phyloP scores from a whole-genome alignment of 2,113 vertebrate genomes.

The Brienomyrus brachyistius region DNA sequence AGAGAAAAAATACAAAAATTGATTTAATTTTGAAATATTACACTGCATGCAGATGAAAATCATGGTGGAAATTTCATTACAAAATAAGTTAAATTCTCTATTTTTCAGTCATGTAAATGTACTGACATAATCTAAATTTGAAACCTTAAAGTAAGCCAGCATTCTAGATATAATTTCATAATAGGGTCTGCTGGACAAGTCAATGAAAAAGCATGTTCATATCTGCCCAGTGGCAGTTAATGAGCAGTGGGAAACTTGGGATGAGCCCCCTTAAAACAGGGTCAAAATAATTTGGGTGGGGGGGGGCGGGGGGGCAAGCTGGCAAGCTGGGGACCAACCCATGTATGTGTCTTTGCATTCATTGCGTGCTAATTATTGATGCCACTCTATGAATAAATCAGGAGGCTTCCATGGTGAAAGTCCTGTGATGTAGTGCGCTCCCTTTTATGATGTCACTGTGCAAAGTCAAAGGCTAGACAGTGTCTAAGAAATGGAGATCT shows the following conservation, averaged over 20 bases:
- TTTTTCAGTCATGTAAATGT: background rate
- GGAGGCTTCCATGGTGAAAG: background rate
- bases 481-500: background rate
- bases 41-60: background rate
- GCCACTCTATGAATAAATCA: background rate
- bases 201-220: background rate
- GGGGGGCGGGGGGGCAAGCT: background rate
- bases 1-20: background rate
- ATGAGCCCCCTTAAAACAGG: background rate
- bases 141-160: background rate
- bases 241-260: background rate
- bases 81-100: background rate
- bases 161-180: background rate
- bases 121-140: background rate
- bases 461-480: background rate
- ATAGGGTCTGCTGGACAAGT: background rate
- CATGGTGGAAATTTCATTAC: background rate
- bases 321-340: background rate
- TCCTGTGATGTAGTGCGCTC: background rate
- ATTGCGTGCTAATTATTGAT: slow-evolving; percentile 6
- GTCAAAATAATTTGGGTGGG: background rate
- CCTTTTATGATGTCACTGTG: background rate
- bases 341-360: background rate
- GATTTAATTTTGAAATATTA: background rate
- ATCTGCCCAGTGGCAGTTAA: background rate